A percentile compares a stretch with the other conserved stretches of the same genome.
Evolutionary conservation across 2,113 vertebrate genomes (phyloP).

Genomic region (Myotis brandtii): DNA sequence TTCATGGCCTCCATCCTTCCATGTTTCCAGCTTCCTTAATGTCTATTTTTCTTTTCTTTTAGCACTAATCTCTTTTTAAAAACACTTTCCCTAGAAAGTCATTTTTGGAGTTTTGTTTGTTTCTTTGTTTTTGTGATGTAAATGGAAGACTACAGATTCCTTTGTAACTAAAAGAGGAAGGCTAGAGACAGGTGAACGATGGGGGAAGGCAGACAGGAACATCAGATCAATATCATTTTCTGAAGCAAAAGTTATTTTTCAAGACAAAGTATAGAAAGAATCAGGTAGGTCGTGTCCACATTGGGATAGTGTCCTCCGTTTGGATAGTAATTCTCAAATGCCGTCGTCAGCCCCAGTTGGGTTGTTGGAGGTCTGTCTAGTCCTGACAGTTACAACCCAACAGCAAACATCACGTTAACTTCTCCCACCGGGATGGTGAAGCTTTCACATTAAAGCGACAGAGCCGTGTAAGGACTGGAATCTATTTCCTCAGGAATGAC

Average conservation of each 20-base stretch:
- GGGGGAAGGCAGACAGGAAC: not conserved
- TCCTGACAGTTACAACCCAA: not conserved
- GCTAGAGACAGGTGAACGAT: constrained; percentile 3
- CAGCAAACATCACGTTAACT: not conserved
- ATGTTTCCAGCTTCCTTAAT: not conserved
- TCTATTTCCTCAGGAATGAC: not conserved
- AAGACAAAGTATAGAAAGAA: not conserved
- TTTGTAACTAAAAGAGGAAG: constrained; percentile 14
- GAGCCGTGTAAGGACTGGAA: not conserved
- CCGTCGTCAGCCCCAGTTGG: not conserved
- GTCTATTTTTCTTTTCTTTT: constrained; percentile 19
- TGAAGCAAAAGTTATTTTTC: constrained; percentile 7
- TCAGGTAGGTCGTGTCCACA: not conserved
- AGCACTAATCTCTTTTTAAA: not conserved
- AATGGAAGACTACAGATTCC: not conserved
- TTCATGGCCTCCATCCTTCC: not conserved
- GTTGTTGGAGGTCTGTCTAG: not conserved
- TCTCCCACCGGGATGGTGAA: not conserved
- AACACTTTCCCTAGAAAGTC: not conserved
- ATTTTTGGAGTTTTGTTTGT: not conserved
- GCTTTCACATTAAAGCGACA: not conserved
- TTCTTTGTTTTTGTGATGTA: not conserved
- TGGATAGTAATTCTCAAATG: not conserved
- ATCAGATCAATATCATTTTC: not conserved
- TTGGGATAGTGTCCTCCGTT: not conserved